phyloP scores from a whole-genome alignment of 1,140 invertebrate species.

The Sarcophaga peregrina region DNA sequence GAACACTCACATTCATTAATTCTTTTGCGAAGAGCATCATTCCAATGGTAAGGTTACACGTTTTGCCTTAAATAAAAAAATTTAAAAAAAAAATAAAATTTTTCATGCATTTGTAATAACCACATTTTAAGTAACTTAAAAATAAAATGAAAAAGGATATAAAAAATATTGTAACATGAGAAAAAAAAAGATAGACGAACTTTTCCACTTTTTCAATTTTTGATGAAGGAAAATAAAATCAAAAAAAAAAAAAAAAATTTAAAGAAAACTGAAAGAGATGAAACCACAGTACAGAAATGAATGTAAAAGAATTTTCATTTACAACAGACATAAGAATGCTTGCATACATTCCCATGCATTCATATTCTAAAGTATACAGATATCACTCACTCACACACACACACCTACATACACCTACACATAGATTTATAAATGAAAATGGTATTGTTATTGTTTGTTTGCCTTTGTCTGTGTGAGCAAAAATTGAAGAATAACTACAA shows the following conservation, averaged over 20 bases:
- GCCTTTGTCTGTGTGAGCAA: not conserved
- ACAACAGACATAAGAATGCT: slow-evolving; percentile 3
- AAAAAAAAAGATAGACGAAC: slow-evolving; percentile 34
- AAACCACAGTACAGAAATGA: slow-evolving; percentile 2
- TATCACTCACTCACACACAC: not conserved
- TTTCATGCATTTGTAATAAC: slow-evolving; percentile 38
- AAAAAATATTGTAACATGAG: too few relatives aligned
- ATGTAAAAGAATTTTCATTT: slow-evolving; percentile 10
- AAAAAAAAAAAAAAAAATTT: not conserved
- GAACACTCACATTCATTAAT: too few relatives aligned
- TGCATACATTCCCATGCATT: not conserved
- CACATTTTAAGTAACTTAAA: slow-evolving; percentile 37
- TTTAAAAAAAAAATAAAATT: slow-evolving; percentile 8
- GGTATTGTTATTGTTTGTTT: not conserved
- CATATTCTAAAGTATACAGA: too few relatives aligned
- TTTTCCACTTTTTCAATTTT: slow-evolving; percentile 31
- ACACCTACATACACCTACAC: not conserved
- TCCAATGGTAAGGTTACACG: too few relatives aligned
- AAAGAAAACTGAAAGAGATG: slow-evolving; percentile 7
- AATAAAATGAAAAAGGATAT: not conserved
- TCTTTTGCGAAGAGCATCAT: too few relatives aligned
- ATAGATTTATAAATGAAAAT: too few relatives aligned
- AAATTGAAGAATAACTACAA: not conserved
- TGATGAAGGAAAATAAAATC: too few relatives aligned
- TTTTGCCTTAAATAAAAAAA: slow-evolving; percentile 4